Evolutionary conservation across 1,140 invertebrate genomes (phyloP), one percentile per base, ranked within the genome.

Genomic region (Listronotus bonariensis): DNA sequence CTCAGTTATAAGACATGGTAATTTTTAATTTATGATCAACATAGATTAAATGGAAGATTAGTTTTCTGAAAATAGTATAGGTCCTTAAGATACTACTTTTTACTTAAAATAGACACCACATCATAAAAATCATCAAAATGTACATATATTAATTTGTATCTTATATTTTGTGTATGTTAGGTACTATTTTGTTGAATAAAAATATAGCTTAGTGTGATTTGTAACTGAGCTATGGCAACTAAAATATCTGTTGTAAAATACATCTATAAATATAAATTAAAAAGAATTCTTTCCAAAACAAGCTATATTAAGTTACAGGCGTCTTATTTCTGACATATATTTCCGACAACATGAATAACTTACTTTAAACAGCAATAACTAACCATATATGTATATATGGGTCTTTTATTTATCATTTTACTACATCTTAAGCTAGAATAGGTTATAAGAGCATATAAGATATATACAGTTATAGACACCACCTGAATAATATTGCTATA

Each of bases 401-500:
- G 49, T 53, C 40, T 52, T 40, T 63, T 45, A n/a, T 49, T 63
- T 26, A 32, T 63, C 53, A 56, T 55, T 45, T 63, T 56, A 42
- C 61, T 63, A 63, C 52, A 56, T 10, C 51, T 55, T 63, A 63
- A 63, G 61, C 61, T 63, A 63, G 42, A 26, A 55, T 55, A 63
- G 52, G 8, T 36, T 36, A 55, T 55, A 55, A 63, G 41, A 48
- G 42, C 36, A 63, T 40, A 45, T 52, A 49, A 54, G 17, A 46
- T 66, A 59, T 66, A 59, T 60, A 66, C 64, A 66, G 53, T 66
- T 66, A 66, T 66, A 66, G 64, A 66, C 64, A 66, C 64, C 56
- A 54, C 56, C 56, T 54, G 64, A 66, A 54, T 54, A 64, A 60
- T 60, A 60, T 60, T 60, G 46, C 58, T 60, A 60, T 60, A 60